Evolutionary conservation across 2,797 vertebrate genomes (phyloP).

Genomic region (Mormyrus hasselquistii): DNA sequence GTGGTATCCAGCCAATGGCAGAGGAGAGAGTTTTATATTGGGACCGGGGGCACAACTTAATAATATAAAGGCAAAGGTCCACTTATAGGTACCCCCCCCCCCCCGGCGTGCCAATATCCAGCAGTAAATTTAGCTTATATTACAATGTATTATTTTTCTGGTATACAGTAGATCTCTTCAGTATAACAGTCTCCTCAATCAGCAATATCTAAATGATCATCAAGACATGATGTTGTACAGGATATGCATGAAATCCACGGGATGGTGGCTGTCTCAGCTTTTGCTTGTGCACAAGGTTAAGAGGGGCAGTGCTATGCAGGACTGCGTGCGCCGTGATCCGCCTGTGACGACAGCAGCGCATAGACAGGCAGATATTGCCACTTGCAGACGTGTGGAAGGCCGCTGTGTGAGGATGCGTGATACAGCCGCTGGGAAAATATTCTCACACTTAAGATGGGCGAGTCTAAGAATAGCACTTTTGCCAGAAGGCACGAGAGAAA

Average conservation of each 20-base stretch:
- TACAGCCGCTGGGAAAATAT: constrained; percentile 15
- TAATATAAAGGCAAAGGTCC: neutral
- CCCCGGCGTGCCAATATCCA: neutral
- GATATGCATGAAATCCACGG: neutral
- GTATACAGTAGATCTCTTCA: neutral
- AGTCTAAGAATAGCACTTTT: constrained; percentile 8
- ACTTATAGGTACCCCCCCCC: neutral
- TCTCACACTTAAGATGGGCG: constrained; percentile 9
- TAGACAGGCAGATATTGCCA: neutral
- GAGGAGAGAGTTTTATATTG: neutral
- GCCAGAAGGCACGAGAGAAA: constrained; percentile 7
- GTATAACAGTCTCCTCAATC: neutral
- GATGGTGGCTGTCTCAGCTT: neutral
- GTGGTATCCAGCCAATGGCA: neutral
- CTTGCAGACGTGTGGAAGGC: constrained; percentile 22
- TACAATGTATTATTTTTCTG: neutral
- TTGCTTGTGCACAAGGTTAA: neutral
- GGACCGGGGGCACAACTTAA: neutral
- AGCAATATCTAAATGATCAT: neutral
- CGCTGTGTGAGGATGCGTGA: constrained; percentile 19
- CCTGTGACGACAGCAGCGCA: neutral
- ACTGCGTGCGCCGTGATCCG: neutral
- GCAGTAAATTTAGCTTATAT: neutral
- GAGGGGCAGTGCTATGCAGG: too few relatives aligned
- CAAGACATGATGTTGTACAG: neutral